Evolutionary conservation across 2,113 vertebrate genomes (phyloP), one percentile per base, ranked within the genome.

Genomic region (Romanogobio albipinnatus): DNA sequence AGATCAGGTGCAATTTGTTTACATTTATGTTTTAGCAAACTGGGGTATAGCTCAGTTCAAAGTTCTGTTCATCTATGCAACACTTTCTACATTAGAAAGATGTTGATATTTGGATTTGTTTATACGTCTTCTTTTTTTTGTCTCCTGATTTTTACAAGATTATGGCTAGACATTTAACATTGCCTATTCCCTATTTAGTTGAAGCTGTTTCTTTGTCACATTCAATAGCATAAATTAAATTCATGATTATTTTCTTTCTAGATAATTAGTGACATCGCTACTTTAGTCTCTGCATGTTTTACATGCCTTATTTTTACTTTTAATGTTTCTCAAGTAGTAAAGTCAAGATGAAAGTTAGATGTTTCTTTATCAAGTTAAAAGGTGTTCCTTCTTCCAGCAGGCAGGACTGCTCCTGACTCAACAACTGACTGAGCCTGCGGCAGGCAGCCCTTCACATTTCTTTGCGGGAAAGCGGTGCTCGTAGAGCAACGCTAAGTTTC

Each of bases 401-500:
- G 82, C 76, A 70, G 78, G 77, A 77, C 43, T 26, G n/a, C 5
- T 68, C 87, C 85, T 84, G 84, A 58, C 62, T 84, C 29, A 2
- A 81, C 17, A 89, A 91, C 93, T 91, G 29, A 73, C 33, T 66
- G 62, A 87, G 77, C 78, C 66, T 64, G 33, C 4, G 15, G 22
- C 59, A 64, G 53, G 82, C 43, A 1, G 43, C 82, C 45, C 51
- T 49, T 81, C 84, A 91, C 88, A 51, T 86, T 93, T 92, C 90
- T 26, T 70, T 76, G 8, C 85, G 29, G 43, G 82, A 64, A 84
- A 87, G 88, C 88, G 84, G 86, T 33, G 88, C 88, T 89, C 84
- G 3, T 78, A 33, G 86, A 89, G 86, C 86, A 87, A 47, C 88
- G 84, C 84, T 85, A 70, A 87, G 91, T 61, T 82, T 85, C 91